Conservation (phyloP, 2,797 vertebrate genomes). For the Clarias laeviceps region DNA sequence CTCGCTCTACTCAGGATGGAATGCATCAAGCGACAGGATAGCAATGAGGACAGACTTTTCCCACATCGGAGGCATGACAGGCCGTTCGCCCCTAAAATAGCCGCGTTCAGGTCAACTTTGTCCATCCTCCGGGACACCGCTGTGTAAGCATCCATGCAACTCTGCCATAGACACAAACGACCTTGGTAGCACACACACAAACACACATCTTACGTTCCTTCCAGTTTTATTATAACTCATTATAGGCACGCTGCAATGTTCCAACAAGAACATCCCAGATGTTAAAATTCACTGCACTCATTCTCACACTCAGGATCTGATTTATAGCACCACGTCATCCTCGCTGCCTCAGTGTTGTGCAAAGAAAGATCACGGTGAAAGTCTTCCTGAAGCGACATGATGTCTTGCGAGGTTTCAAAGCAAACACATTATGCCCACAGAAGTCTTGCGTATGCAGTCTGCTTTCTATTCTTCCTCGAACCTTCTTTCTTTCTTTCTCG, state of each 20-base stretch:
- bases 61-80: conserved; percentile 84
- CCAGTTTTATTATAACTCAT: background rate
- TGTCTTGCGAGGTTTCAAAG: conserved; percentile 60
- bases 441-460: conserved; percentile 49
- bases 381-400: conserved; percentile 56
- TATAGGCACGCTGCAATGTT: background rate
- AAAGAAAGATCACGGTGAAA: conserved; percentile 56
- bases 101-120: conserved; percentile 36
- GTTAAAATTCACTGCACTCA: background rate
- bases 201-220: background rate
- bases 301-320: background rate
- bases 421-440: conserved; percentile 57
- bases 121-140: conserved; percentile 12
- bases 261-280: background rate
- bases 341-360: conserved; percentile 53
- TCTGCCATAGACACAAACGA: conserved; percentile 37
- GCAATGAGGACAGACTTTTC: conserved; percentile 92
- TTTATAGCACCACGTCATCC: conserved; percentile 48
- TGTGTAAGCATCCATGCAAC: conserved; percentile 39
- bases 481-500: conserved; percentile 25
- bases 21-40: conserved; percentile 86
- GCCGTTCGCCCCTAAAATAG: conserved; percentile 46
- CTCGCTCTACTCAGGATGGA: conserved; percentile 78
- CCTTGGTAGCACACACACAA: conserved; percentile 8
- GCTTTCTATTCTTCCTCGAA: conserved; percentile 32